A percentile compares a stretch with the other conserved stretches of the same genome.
Evolutionary conservation across 2,113 vertebrate species (phyloP).

Genomic region (Mola mola): DNA sequence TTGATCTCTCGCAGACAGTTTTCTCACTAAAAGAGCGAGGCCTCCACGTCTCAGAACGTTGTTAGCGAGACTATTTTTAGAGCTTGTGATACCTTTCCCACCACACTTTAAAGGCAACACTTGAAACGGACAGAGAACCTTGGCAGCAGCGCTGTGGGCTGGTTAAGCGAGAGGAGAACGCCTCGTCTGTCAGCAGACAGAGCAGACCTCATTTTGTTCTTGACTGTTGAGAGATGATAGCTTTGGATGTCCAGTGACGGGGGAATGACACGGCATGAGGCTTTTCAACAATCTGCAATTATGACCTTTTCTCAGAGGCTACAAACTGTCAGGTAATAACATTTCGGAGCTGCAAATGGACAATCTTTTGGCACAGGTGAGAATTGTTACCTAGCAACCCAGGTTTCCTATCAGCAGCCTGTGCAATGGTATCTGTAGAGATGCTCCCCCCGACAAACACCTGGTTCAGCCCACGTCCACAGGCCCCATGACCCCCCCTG

Average conservation of each 20-base stretch:
- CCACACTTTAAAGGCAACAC: not conserved
- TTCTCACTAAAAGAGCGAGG: not conserved
- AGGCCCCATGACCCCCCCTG: slow-evolving; percentile 71
- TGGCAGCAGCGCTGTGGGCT: not conserved
- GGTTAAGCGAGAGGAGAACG: slow-evolving; percentile 39
- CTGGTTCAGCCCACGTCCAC: slow-evolving; percentile 72
- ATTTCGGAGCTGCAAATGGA: slow-evolving; percentile 54
- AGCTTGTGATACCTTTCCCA: slow-evolving; percentile 11
- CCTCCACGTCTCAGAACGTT: not conserved
- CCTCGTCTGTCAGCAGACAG: slow-evolving; percentile 58
- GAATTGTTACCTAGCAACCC: slow-evolving; percentile 70
- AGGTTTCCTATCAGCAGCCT: slow-evolving; percentile 61
- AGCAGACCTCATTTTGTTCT: slow-evolving; percentile 55
- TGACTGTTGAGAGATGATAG: slow-evolving; percentile 65
- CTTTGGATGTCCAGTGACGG: slow-evolving; percentile 61
- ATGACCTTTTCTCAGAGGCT: slow-evolving; percentile 65
- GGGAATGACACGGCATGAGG: slow-evolving; percentile 67
- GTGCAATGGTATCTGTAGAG: slow-evolving; percentile 76
- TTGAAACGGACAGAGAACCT: slow-evolving; percentile 4
- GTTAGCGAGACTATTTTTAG: slow-evolving; percentile 39
- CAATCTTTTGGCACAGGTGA: slow-evolving; percentile 69
- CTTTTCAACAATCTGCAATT: slow-evolving; percentile 81
- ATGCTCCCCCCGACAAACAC: slow-evolving; percentile 75
- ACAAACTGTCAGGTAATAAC: slow-evolving; percentile 55
- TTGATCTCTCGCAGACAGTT: slow-evolving; percentile 16